phyloP scores from a whole-genome alignment of 2,888 invertebrate genomes.

The Mythimna lalbum region DNA sequence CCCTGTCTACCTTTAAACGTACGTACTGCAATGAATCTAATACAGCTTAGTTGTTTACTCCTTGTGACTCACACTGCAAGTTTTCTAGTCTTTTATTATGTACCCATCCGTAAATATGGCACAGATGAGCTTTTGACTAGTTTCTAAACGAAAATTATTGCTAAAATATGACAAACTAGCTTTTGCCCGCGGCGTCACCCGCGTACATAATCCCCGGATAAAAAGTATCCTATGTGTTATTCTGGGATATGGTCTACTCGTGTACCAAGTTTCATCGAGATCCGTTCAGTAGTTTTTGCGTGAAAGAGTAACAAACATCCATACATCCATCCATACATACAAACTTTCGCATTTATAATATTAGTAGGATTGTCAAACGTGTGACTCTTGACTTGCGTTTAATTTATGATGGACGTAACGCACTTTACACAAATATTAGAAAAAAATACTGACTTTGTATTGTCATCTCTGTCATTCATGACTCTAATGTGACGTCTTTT shows the following conservation, averaged over 20 bases:
- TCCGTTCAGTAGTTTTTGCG: too few relatives aligned
- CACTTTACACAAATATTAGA: too few relatives aligned
- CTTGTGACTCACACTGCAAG: constrained; percentile 42
- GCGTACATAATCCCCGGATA: too few relatives aligned
- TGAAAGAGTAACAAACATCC: too few relatives aligned
- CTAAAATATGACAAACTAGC: not conserved
- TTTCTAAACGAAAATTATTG: not conserved
- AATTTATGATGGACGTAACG: too few relatives aligned
- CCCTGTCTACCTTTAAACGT: constrained; percentile 48
- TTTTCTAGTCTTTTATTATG: constrained; percentile 9
- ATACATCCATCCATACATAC: too few relatives aligned
- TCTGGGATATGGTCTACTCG: too few relatives aligned
- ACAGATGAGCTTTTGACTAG: not conserved
- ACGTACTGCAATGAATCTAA: constrained; percentile 50
- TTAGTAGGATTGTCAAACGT: not conserved
- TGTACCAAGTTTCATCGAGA: too few relatives aligned
- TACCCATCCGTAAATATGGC: not conserved
- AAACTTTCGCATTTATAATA: too few relatives aligned
- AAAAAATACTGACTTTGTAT: not conserved
- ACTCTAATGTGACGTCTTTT: too few relatives aligned
- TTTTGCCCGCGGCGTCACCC: too few relatives aligned
- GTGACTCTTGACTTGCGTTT: not conserved
- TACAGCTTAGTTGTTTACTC: constrained; percentile 45
- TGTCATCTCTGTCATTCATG: constrained; percentile 1
- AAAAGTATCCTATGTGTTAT: too few relatives aligned